Evolutionary conservation across 1,140 invertebrate species (phyloP).

Genomic region (Drosophila navojoa): DNA sequence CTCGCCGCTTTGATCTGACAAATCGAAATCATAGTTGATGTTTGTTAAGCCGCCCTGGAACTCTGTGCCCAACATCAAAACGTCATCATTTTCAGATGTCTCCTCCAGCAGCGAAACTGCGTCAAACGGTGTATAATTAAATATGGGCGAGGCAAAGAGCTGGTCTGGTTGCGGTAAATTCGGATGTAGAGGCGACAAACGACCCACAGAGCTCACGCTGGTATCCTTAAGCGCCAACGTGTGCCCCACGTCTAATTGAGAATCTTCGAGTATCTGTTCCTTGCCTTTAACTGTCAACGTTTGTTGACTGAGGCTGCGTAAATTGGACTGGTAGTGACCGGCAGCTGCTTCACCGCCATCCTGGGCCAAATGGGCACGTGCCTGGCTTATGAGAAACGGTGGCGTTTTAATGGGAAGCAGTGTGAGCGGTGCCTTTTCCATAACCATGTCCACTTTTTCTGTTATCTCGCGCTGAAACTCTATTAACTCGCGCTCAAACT

Average conservation of each 20-base stretch:
- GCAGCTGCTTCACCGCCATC: conserved; percentile 29
- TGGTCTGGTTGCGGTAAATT: conserved; percentile 79
- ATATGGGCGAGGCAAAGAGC: conserved; percentile 85
- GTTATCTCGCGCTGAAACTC: conserved; percentile 89
- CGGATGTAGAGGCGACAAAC: conserved; percentile 60
- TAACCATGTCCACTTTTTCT: conserved; percentile 87
- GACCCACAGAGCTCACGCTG: conserved; percentile 50
- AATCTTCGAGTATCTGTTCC: conserved; percentile 27
- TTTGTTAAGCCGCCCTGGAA: conserved; percentile 86
- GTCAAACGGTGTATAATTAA: conserved; percentile 85
- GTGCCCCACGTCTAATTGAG: conserved; percentile 19
- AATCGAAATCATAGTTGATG: conserved; percentile 89
- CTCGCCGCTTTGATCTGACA: conserved; percentile 88
- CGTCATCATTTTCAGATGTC: conserved; percentile 85
- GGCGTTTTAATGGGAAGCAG: conserved; percentile 89
- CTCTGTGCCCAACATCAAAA: conserved; percentile 84
- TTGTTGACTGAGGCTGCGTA: conserved; percentile 42
- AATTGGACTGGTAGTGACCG: conserved; percentile 72
- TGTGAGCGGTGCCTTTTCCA: conserved; percentile 89
- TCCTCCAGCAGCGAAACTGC: conserved; percentile 85
- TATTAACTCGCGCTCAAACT: conserved; percentile 88
- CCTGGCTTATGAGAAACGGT: conserved; percentile 79
- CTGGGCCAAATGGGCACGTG: conserved; percentile 54
- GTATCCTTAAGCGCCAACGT: conserved; percentile 64
- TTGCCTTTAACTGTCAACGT: conserved; percentile 18